Evolutionary conservation across 2,113 vertebrate species (phyloP).

Genomic region (Origma solitaria): DNA sequence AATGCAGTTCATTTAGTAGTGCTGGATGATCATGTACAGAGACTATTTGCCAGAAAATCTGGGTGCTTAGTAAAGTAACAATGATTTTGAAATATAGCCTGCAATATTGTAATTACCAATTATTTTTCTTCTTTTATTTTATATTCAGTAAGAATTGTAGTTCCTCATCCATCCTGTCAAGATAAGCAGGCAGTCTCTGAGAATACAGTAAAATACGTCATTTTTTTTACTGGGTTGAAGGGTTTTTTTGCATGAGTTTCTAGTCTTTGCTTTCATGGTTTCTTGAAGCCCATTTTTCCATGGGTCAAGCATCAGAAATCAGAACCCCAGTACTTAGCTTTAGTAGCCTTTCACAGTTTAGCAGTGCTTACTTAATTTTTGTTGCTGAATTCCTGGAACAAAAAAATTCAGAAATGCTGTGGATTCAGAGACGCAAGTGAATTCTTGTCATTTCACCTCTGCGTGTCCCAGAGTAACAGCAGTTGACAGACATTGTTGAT

Average conservation of each 20-base stretch:
- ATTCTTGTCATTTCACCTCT: not conserved
- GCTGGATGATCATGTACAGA: not conserved
- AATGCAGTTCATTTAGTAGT: not conserved
- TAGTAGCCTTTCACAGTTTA: not conserved
- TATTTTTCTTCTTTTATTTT: constrained; percentile 13
- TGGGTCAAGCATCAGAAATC: not conserved
- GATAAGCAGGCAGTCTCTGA: not conserved
- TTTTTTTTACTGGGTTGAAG: not conserved
- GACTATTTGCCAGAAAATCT: constrained; percentile 30
- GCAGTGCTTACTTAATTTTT: not conserved
- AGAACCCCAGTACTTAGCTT: not conserved
- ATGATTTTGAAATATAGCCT: constrained; percentile 44
- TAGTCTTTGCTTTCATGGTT: not conserved
- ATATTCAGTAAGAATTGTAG: not conserved
- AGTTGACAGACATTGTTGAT: constrained; percentile 9
- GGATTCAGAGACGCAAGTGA: not conserved
- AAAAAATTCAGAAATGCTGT: not conserved
- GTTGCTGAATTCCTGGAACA: not conserved
- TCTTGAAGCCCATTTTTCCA: not conserved
- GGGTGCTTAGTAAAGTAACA: not conserved
- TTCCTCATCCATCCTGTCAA: not conserved
- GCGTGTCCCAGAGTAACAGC: not conserved
- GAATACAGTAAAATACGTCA: not conserved
- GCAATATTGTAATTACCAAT: not conserved
- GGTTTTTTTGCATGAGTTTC: not conserved